These are phyloP conservation scores for Alviniconcha marisindica DNA, from an alignment of 1,140 invertebrate species.

Conservation along the genomic window DNA sequence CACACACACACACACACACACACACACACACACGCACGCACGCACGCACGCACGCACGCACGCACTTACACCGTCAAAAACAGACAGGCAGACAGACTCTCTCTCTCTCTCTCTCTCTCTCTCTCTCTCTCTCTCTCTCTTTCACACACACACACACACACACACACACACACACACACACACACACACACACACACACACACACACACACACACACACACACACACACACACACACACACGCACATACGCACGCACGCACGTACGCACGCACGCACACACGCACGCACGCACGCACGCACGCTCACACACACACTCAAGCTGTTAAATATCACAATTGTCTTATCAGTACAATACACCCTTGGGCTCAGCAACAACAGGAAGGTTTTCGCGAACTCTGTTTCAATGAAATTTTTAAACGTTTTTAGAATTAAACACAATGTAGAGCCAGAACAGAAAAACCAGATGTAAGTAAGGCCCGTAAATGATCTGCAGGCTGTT, in stretches of 20 bases:
- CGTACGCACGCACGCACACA: too few relatives aligned
- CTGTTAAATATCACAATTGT: background rate
- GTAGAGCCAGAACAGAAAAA: too few relatives aligned
- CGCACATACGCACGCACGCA: background rate
- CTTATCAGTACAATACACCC: too few relatives aligned
- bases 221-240: constrained; percentile 24
- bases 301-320: background rate
- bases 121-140: background rate
- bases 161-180: background rate
- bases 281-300: background rate
- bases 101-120: background rate
- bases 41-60: too few relatives aligned
- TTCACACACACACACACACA: background rate
- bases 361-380: too few relatives aligned
- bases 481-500: too few relatives aligned
- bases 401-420: too few relatives aligned
- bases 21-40: too few relatives aligned
- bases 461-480: too few relatives aligned
- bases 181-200: background rate
- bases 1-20: too few relatives aligned
- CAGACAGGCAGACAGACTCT: background rate
- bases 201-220: background rate
- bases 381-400: too few relatives aligned
- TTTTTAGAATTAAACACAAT: too few relatives aligned
- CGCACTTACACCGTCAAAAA: background rate